Percentiles rank a stretch among this genome's conserved stretches.
Evolutionary conservation across 2,113 vertebrate genomes (phyloP).

Genomic region (Mugil cephalus): DNA sequence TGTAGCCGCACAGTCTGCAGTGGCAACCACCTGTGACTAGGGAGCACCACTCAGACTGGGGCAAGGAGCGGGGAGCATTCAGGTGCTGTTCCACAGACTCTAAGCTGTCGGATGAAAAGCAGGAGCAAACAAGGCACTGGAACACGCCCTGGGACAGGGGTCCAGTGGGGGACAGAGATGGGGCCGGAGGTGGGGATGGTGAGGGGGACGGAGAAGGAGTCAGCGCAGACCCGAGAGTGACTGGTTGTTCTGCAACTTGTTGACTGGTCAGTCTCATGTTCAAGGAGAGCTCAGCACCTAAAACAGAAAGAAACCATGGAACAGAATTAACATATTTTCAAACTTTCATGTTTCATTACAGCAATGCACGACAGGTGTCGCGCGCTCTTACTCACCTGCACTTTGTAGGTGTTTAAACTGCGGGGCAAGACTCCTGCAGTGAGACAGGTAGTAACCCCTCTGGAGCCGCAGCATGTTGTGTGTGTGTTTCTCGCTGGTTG

Average conservation of each 20-base stretch:
- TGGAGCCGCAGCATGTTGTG: slow-evolving; percentile 98
- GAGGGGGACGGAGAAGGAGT: slow-evolving; percentile 79
- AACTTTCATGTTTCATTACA: background rate
- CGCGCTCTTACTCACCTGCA: slow-evolving; percentile 73
- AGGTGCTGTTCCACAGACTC: slow-evolving; percentile 95
- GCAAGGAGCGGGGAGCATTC: slow-evolving; percentile 91
- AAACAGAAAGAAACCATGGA: slow-evolving; percentile 33
- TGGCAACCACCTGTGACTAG: slow-evolving; percentile 94
- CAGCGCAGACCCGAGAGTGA: slow-evolving; percentile 93
- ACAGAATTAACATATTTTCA: background rate
- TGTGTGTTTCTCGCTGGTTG: slow-evolving; percentile 99
- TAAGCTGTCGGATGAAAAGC: slow-evolving; percentile 95
- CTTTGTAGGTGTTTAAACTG: slow-evolving; percentile 90
- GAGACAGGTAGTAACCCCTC: slow-evolving; percentile 96
- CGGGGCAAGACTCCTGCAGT: slow-evolving; percentile 90
- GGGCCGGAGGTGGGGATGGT: slow-evolving; percentile 70
- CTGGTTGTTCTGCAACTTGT: slow-evolving; percentile 91
- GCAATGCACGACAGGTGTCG: background rate
- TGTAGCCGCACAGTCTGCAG: slow-evolving; percentile 96
- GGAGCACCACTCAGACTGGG: slow-evolving; percentile 96
- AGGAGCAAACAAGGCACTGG: slow-evolving; percentile 96
- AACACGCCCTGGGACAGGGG: slow-evolving; percentile 93
- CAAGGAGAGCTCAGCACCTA: slow-evolving; percentile 92
- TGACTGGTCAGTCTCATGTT: slow-evolving; percentile 92
- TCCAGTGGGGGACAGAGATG: slow-evolving; percentile 84